These are phyloP conservation scores for Rapana venosa DNA, from an alignment of 2,888 invertebrate genomes.

Conservation along the genomic window DNA sequence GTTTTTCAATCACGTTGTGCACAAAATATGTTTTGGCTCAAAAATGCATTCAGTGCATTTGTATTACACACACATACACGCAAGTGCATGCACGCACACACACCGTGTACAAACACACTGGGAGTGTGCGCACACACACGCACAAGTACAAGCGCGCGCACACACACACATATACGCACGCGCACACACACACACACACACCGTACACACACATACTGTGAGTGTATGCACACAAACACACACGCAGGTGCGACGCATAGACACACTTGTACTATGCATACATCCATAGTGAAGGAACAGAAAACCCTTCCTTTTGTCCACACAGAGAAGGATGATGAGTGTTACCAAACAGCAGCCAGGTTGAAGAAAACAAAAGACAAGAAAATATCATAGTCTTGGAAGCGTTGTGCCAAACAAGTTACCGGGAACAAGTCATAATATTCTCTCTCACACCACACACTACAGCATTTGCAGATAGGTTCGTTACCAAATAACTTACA, in stretches of 20 bases:
- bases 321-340: too few relatives aligned
- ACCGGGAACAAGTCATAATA: too few relatives aligned
- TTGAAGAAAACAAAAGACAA: too few relatives aligned
- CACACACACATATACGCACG: background rate
- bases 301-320: too few relatives aligned
- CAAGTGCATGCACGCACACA: background rate
- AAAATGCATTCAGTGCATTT: background rate
- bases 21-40: background rate
- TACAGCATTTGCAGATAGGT: background rate
- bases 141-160: background rate
- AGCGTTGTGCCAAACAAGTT: too few relatives aligned
- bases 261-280: background rate
- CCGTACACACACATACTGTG: background rate
- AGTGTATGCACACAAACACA: background rate
- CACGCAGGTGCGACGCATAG: background rate
- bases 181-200: background rate
- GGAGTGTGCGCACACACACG: background rate
- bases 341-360: too few relatives aligned
- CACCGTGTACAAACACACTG: slow-evolving; percentile 5
- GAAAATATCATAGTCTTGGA: too few relatives aligned
- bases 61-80: background rate
- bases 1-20: background rate
- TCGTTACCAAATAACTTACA: background rate
- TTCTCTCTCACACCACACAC: background rate
- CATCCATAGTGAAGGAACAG: background rate